These are phyloP conservation scores for Fulmarus glacialis DNA, from an alignment of 2,113 vertebrate species.

Conservation along the genomic window DNA sequence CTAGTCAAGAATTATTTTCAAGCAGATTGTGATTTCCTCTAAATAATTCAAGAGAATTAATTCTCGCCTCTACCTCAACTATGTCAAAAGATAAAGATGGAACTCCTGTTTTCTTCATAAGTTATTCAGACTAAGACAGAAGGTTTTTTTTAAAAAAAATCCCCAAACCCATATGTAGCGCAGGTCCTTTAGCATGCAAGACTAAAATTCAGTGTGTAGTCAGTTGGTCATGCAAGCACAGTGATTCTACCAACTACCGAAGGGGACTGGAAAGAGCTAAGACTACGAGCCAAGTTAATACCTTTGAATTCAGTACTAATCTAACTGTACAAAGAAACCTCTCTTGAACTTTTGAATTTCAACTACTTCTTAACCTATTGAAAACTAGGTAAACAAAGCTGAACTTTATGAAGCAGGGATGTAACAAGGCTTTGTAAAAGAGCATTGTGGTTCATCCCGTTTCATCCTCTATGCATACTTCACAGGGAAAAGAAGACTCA, in stretches of 20 bases:
- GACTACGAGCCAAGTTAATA: not conserved
- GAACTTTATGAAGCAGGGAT: not conserved
- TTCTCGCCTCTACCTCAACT: not conserved
- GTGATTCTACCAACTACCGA: not conserved
- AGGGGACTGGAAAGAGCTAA: not conserved
- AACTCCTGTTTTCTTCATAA: not conserved
- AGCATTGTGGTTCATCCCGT: not conserved
- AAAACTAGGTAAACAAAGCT: not conserved
- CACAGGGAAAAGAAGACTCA: not conserved
- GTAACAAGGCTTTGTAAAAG: not conserved
- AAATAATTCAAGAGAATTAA: not conserved
- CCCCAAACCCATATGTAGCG: not conserved
- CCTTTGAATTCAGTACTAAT: not conserved
- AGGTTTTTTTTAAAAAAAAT: not conserved
- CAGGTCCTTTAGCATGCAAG: not conserved
- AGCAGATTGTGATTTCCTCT: not conserved
- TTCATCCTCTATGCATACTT: not conserved
- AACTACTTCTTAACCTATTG: not conserved
- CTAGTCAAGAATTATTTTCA: not conserved
- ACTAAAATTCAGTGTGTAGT: not conserved
- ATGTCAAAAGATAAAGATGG: not conserved
- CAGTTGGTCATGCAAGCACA: not conserved
- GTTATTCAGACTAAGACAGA: not conserved
- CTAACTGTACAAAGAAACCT: not conserved
- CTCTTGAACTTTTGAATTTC: not conserved